Conservation (phyloP, 2,797 vertebrate genomes). For the Phrynocephalus guinanensis region DNA sequence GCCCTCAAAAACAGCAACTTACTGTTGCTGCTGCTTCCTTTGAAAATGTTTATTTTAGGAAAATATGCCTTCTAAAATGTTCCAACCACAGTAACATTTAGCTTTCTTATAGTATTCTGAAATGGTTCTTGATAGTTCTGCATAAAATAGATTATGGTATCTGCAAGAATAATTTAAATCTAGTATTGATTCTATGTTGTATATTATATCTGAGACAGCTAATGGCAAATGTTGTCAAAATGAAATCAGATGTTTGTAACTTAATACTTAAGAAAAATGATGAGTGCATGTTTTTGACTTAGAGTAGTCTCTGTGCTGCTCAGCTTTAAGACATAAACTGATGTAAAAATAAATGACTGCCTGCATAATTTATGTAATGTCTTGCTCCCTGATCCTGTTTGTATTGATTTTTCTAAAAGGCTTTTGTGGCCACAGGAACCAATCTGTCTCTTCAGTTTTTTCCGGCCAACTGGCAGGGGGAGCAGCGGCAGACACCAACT, state of each 20-base stretch:
- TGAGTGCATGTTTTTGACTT: conserved; percentile 87
- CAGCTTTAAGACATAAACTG: conserved; percentile 83
- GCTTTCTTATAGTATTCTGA: conserved; percentile 64
- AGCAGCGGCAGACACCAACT: conserved; percentile 95
- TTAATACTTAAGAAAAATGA: conserved; percentile 96
- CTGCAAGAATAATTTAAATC: conserved; percentile 86
- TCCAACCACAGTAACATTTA: conserved; percentile 29
- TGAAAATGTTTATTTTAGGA: conserved; percentile 1
- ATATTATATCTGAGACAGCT: conserved; percentile 85
- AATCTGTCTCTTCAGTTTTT: conserved; percentile 99
- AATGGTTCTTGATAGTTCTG: conserved; percentile 41
- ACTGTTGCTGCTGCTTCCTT: neutral
- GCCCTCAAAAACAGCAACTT: conserved; percentile 16
- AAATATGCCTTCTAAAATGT: conserved; percentile 22
- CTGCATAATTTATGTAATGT: conserved; percentile 90
- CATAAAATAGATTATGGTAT: conserved; percentile 70
- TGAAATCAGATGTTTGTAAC: conserved; percentile 98
- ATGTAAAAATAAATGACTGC: conserved; percentile 91
- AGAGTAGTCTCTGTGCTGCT: conserved; percentile 79
- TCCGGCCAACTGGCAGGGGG: conserved; percentile 96
- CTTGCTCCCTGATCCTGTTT: conserved; percentile 90
- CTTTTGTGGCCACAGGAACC: conserved; percentile 99
- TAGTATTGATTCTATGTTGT: conserved; percentile 88
- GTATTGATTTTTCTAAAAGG: conserved; percentile 95
- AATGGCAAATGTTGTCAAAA: conserved; percentile 89